A percentile compares a stretch with the other conserved stretches of the same genome.
These are phyloP conservation scores for Siderastrea radians DNA, from an alignment of 92 coral and sea anemone genomes.

Conservation along the genomic window DNA sequence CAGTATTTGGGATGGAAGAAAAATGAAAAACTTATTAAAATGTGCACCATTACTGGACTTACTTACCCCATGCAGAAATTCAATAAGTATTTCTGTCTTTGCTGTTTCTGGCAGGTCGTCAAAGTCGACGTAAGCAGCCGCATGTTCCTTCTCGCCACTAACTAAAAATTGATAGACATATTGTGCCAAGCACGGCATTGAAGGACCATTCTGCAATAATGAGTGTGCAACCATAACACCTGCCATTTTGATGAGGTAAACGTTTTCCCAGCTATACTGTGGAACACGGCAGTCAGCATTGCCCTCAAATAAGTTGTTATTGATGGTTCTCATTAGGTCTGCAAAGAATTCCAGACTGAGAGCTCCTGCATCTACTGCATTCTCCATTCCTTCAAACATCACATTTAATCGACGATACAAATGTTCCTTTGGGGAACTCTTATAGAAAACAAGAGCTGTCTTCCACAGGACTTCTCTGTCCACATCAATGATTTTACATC, in stretches of 20 bases:
- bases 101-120: constrained; percentile 57
- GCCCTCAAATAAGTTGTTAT: constrained; percentile 49
- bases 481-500: constrained; percentile 33
- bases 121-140: constrained; percentile 38
- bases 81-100: constrained; percentile 31
- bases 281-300: constrained; percentile 25
- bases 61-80: constrained; percentile 40
- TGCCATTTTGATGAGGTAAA: constrained; percentile 35
- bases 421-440: constrained; percentile 41
- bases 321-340: constrained; percentile 27
- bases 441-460: constrained; percentile 37
- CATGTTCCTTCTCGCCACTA: constrained; percentile 42
- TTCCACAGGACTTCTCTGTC: constrained; percentile 27
- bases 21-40: neutral
- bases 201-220: constrained; percentile 36
- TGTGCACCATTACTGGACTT: neutral
- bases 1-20: neutral
- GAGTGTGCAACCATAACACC: constrained; percentile 43
- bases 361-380: constrained; percentile 54
- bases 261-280: constrained; percentile 42
- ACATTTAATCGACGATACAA: constrained; percentile 38
- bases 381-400: constrained; percentile 48
- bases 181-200: constrained; percentile 37
- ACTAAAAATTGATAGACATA: constrained; percentile 31
- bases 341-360: constrained; percentile 43